phyloP scores from a whole-genome alignment of 2,113 vertebrate species.

The Elephas maximus region DNA sequence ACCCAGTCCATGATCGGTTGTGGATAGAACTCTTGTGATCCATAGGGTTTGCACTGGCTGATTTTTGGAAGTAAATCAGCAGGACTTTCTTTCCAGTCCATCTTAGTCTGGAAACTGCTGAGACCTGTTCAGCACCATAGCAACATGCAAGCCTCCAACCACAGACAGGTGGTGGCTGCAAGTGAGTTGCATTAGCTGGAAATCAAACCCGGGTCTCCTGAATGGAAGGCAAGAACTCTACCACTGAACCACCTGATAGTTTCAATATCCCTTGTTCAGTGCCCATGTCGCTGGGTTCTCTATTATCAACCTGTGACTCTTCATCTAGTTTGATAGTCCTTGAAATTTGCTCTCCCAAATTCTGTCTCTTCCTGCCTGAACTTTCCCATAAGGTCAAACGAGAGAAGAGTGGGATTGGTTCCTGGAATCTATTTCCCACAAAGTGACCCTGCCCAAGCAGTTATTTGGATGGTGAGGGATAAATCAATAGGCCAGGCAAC shows the following conservation, averaged over 20 bases:
- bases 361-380: slow-evolving; percentile 43
- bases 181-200: neutral
- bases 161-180: neutral
- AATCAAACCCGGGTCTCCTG: neutral
- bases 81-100: neutral
- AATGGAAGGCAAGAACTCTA: neutral
- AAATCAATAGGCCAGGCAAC: neutral
- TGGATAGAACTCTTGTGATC: too few relatives aligned
- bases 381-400: slow-evolving; percentile 37
- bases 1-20: neutral
- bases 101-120: neutral
- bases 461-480: slow-evolving; percentile 5
- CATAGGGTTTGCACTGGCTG: neutral
- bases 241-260: neutral
- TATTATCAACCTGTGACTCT: neutral
- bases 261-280: neutral
- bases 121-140: neutral
- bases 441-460: neutral
- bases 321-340: neutral
- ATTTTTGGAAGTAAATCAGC: neutral
- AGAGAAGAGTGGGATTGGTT: neutral
- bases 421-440: neutral
- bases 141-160: neutral
- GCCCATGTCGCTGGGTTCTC: neutral
- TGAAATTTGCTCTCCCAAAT: neutral